Evolutionary conservation across 1,140 invertebrate genomes (phyloP).

Genomic region (Drosophila simulans): DNA sequence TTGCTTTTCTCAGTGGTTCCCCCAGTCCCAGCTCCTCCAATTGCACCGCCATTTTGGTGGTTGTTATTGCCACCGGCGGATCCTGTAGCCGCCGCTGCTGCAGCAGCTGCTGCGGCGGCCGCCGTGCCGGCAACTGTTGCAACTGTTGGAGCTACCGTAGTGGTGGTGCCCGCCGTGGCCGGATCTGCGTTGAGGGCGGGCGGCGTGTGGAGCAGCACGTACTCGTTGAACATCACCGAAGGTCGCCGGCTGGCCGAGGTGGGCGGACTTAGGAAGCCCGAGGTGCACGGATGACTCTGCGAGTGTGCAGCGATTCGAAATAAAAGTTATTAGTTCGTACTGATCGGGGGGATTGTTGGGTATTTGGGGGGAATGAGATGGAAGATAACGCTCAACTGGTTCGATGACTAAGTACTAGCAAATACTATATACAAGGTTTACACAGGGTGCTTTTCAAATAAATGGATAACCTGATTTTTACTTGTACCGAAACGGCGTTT

Average conservation of each 20-base stretch:
- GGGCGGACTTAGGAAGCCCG: slow-evolving; percentile 86
- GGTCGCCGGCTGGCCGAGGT: slow-evolving; percentile 89
- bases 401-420: slow-evolving; percentile 11
- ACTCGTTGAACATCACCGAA: slow-evolving; percentile 95
- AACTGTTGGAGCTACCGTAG: slow-evolving; percentile 26
- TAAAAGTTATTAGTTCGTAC: background rate
- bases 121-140: slow-evolving; percentile 25
- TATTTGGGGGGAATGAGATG: slow-evolving; percentile 16
- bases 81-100: slow-evolving; percentile 2
- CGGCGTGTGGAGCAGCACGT: slow-evolving; percentile 90
- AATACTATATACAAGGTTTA: background rate
- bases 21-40: background rate
- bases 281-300: slow-evolving; percentile 81
- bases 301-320: background rate
- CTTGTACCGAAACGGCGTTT: background rate
- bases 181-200: slow-evolving; percentile 83
- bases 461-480: too few species aligned
- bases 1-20: slow-evolving; percentile 86
- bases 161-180: slow-evolving; percentile 9
- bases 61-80: slow-evolving; percentile 11
- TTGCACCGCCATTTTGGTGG: slow-evolving; percentile 15
- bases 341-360: too few species aligned
- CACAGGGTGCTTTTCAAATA: too few species aligned
- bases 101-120: slow-evolving; percentile 13
- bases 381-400: slow-evolving; percentile 12